Evolutionary conservation across 1,140 invertebrate genomes (phyloP), one percentile per base, ranked within the genome.

Genomic region (Conopomorpha cramerella): DNA sequence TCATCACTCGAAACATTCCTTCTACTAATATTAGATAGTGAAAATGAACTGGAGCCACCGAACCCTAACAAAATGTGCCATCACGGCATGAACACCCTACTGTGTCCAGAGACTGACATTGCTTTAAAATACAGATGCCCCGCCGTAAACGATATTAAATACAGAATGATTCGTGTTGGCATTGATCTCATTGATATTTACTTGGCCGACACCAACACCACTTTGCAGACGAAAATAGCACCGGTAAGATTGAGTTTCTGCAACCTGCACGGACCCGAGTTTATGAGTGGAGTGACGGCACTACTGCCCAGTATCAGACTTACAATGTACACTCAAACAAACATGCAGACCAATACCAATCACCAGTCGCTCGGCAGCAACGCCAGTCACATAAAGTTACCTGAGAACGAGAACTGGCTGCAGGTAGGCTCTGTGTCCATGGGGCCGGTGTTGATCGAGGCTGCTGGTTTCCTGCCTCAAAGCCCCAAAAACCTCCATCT

Each of bases 171-270:
- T 3, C 81, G 96, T 14, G 79, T 97, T 1, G 90, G 93, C 1
- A 80, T 99, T 14, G 96, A 99, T 77, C 86, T 89, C 0, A 78
- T 99, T 3, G 93, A 97, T 73, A 78, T 99, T 3, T 93, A 93
- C 73, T 64, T 99, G 2, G 89, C 95, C 19, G 96, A 99, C 72
- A 84, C 83, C 14, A 91, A 91, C 11, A 92, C 91, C 6, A 91
- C 91, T 0, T 76, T 96, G 14, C 91, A 95, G 63, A 58, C 96
- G 0, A 93, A 92, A 88, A 86, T 94, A 34, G 92, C 89, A 30
- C 94, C 95, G 2, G 83, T 96, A 11, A 84, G 93, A 27, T 59
- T 97, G 26, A 87, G 93, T 10, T 92, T 89, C 16, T 99, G 96
- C 59, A 98, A 98, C 81, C 79, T 98, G 4, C 95, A 98, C 63